These are phyloP conservation scores for Odontothrips loti DNA, from an alignment of 2,888 invertebrate species.

Conservation along the genomic window DNA sequence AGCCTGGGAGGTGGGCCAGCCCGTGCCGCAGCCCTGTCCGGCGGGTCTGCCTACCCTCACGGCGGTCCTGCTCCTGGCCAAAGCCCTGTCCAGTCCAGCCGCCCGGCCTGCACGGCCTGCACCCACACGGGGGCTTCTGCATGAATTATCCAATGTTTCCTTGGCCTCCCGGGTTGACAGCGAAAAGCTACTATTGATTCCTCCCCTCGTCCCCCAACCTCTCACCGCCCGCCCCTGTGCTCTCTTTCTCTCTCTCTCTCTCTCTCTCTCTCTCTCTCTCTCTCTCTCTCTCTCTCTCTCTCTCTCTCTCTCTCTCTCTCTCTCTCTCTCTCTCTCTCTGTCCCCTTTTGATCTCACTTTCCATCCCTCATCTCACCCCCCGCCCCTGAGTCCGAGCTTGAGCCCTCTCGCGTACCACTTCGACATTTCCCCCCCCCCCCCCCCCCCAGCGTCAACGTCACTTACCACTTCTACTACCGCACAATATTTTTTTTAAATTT, in stretches of 20 bases:
- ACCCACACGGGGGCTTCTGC: background rate
- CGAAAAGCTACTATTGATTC: slow-evolving; percentile 9
- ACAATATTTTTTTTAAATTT: too few species aligned
- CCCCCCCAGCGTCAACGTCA: too few species aligned
- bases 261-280: background rate
- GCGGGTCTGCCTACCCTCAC: background rate
- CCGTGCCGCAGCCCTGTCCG: background rate
- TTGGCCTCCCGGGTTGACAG: background rate
- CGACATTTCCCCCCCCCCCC: too few species aligned
- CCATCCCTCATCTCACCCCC: too few species aligned
- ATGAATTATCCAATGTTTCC: background rate
- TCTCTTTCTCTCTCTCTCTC: background rate
- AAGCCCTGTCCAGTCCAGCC: background rate
- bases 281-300: too few species aligned
- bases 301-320: background rate
- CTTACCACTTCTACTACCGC: too few species aligned
- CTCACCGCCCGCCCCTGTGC: background rate
- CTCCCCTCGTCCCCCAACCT: background rate
- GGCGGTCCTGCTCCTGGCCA: background rate
- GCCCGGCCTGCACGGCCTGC: background rate
- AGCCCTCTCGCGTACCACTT: too few species aligned
- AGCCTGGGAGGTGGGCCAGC: too few species aligned
- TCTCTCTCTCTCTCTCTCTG: background rate
- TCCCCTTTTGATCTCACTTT: background rate
- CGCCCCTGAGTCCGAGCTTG: too few species aligned